Evolutionary conservation across 2,113 vertebrate genomes (phyloP).

Genomic region (Clupea harengus): DNA sequence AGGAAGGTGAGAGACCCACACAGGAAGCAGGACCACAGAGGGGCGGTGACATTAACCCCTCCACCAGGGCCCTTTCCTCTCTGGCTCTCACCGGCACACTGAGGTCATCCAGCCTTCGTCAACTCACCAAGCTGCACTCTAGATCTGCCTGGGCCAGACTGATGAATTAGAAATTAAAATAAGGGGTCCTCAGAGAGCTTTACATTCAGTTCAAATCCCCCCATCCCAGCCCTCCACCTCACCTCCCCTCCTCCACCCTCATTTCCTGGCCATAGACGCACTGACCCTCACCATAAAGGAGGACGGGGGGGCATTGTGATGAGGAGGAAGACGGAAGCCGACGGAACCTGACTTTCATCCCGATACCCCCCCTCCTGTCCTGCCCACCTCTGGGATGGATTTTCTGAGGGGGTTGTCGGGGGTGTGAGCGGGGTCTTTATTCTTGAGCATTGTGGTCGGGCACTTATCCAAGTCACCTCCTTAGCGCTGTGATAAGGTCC

Average conservation of each 20-base stretch:
- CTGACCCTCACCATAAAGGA: conserved; percentile 4
- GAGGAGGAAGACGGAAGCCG: conserved; percentile 18
- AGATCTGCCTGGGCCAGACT: conserved; percentile 36
- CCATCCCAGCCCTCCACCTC: not conserved
- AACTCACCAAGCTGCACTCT: not conserved
- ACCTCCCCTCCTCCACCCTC: not conserved
- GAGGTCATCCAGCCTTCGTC: not conserved
- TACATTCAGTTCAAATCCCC: conserved; percentile 32
- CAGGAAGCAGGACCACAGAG: not conserved
- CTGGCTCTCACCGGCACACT: not conserved
- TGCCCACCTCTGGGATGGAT: conserved; percentile 29
- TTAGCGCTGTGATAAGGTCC: conserved; percentile 40
- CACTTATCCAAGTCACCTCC: conserved; percentile 29
- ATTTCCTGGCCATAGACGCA: not conserved
- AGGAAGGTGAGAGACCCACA: not conserved
- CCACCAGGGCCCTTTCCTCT: not conserved
- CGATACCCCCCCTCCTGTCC: conserved; percentile 22
- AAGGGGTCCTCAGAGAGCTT: conserved; percentile 35
- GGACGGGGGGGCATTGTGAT: conserved; percentile 1
- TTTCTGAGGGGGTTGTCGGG: conserved; percentile 18
- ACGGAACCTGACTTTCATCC: conserved; percentile 21
- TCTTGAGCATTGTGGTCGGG: conserved; percentile 23
- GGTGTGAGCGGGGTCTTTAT: conserved; percentile 28
- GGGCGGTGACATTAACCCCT: not conserved
- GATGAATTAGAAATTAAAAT: conserved; percentile 57